phyloP scores from a whole-genome alignment of 2,797 vertebrate genomes.

The Diglossa cyanea region DNA sequence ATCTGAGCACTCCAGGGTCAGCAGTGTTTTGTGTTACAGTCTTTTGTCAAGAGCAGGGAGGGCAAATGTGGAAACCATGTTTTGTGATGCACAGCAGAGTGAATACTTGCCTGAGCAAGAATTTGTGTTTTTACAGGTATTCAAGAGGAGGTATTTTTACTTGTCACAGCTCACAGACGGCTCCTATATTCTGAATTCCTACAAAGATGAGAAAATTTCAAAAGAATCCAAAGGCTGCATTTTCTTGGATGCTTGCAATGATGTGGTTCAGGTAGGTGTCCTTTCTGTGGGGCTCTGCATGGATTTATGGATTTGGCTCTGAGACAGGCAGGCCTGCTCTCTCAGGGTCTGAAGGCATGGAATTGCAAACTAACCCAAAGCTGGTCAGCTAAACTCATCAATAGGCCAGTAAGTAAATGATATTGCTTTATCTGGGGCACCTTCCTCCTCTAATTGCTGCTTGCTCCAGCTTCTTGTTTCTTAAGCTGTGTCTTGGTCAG shows the following conservation, averaged over 20 bases:
- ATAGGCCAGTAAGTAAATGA: not conserved
- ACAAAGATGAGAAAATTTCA: slow-evolving; percentile 96
- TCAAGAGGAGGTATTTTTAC: slow-evolving; percentile 96
- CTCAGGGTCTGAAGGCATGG: not conserved
- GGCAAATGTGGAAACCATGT: not conserved
- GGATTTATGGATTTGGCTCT: not conserved
- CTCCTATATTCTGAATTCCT: slow-evolving; percentile 96
- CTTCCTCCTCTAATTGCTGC: not conserved
- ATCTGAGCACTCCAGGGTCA: not conserved
- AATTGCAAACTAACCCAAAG: not conserved
- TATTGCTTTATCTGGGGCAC: not conserved
- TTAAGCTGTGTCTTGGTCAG: accelerated
- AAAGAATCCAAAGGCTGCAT: slow-evolving; percentile 98
- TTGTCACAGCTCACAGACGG: slow-evolving; percentile 95
- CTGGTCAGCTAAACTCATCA: not conserved
- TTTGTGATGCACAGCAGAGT: not conserved
- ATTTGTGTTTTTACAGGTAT: slow-evolving; percentile 80
- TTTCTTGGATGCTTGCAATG: slow-evolving; percentile 94
- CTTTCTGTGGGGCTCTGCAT: not conserved
- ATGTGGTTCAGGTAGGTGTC: slow-evolving; percentile 86
- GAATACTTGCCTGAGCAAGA: not conserved
- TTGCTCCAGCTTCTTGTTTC: not conserved
- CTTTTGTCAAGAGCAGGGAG: not conserved
- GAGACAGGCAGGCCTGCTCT: not conserved
- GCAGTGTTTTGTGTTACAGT: not conserved